phyloP scores from a whole-genome alignment of 2,113 vertebrate genomes.

The Microcebus griseorufus region DNA sequence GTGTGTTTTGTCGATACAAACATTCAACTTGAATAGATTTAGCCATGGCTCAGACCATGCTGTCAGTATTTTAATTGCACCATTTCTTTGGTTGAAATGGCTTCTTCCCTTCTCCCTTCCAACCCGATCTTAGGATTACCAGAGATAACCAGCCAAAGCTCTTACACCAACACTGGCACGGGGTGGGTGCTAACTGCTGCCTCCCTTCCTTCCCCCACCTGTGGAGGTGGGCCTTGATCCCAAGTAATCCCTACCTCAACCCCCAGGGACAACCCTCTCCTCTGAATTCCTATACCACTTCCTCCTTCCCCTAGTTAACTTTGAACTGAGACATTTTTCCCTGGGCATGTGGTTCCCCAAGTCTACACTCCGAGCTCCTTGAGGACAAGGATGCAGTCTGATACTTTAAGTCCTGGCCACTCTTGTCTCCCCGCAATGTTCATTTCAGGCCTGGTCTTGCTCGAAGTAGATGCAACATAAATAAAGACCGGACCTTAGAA shows the following conservation, averaged over 20 bases:
- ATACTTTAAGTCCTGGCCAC: too few relatives aligned
- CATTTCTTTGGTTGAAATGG: not conserved
- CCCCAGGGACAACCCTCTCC: too few relatives aligned
- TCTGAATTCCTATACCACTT: not conserved
- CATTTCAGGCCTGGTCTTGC: not conserved
- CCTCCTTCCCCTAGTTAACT: not conserved
- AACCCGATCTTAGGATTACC: not conserved
- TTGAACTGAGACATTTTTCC: not conserved
- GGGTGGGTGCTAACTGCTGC: not conserved
- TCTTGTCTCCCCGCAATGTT: not conserved
- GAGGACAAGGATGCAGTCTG: not conserved
- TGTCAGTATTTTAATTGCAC: not conserved
- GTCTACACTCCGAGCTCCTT: not conserved
- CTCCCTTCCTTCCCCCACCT: not conserved
- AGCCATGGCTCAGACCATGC: not conserved
- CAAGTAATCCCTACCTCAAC: not conserved
- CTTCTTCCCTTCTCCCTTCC: not conserved
- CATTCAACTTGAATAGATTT: not conserved
- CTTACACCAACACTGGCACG: not conserved
- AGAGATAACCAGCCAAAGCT: not conserved
- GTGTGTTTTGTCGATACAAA: not conserved
- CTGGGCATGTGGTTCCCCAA: not conserved
- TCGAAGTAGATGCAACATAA: not conserved
- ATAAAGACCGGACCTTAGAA: not conserved
- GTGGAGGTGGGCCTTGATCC: not conserved